phyloP scores from a whole-genome alignment of 2,113 vertebrate genomes.

The Sula dactylatra region DNA sequence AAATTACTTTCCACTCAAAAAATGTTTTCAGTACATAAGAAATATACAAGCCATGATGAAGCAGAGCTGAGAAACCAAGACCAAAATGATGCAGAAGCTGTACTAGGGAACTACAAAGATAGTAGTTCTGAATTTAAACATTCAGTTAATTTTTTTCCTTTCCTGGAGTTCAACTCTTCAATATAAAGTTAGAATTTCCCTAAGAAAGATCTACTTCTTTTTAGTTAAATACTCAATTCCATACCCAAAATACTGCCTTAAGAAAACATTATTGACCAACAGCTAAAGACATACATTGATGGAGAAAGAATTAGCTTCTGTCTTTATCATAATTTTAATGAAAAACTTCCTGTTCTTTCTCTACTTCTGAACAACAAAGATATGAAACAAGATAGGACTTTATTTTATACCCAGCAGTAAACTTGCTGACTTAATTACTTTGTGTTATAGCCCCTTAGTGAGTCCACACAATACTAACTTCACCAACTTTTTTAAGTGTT shows the following conservation, averaged over 20 bases:
- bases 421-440: not conserved
- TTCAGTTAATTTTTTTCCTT: not conserved
- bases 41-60: not conserved
- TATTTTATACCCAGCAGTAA: not conserved
- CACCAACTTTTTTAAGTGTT: not conserved
- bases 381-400: not conserved
- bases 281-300: not conserved
- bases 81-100: not conserved
- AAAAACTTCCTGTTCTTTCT: not conserved
- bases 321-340: not conserved
- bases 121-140: not conserved
- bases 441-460: not conserved
- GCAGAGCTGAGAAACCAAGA: not conserved
- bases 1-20: not conserved
- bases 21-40: not conserved
- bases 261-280: not conserved
- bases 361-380: not conserved
- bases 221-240: not conserved
- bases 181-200: not conserved
- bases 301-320: not conserved
- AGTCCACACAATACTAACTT: not conserved
- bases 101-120: not conserved
- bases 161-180: not conserved
- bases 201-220: not conserved
- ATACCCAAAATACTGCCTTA: not conserved